These are phyloP conservation scores for Nibea albiflora DNA, from an alignment of 2,113 vertebrate species.

Conservation along the genomic window DNA sequence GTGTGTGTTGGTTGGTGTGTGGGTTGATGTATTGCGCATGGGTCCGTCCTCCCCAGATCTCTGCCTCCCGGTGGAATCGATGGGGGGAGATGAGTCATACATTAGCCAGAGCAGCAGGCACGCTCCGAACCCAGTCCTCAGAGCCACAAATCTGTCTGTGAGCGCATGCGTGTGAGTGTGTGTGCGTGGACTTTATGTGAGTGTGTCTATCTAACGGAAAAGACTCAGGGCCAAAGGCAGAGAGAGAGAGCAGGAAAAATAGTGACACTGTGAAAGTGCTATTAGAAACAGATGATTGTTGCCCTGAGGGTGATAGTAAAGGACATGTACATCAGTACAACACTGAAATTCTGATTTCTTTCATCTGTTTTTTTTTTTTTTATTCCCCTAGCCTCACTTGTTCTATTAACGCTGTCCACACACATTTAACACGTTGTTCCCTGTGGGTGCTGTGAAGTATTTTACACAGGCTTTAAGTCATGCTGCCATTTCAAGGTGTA, in stretches of 20 bases:
- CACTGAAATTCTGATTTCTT: constrained; percentile 42
- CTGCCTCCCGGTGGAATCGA: constrained; percentile 48
- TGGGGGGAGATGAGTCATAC: constrained; percentile 60
- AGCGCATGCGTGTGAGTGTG: constrained; percentile 11
- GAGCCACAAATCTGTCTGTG: constrained; percentile 50
- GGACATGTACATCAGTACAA: constrained; percentile 44
- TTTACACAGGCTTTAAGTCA: constrained; percentile 30
- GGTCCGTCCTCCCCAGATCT: constrained; percentile 42
- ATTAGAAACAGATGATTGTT: constrained; percentile 60
- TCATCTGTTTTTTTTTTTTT: constrained; percentile 2
- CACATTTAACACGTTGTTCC: constrained; percentile 8
- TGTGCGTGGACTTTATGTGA: background rate
- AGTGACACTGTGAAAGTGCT: constrained; percentile 50
- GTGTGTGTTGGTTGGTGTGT: constrained; percentile 13
- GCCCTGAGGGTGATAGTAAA: constrained; percentile 60
- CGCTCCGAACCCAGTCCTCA: constrained; percentile 40
- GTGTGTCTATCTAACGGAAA: constrained; percentile 35
- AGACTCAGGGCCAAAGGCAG: constrained; percentile 49
- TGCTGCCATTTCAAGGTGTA: constrained; percentile 6
- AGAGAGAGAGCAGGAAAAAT: constrained; percentile 25
- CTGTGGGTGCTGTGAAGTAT: constrained; percentile 25
- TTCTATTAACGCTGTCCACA: constrained; percentile 22
- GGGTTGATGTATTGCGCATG: constrained; percentile 39
- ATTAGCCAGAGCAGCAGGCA: constrained; percentile 60
- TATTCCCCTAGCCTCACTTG: background rate